These are phyloP conservation scores for Linnaemya vulpina DNA, from an alignment of 2,888 invertebrate genomes.

Conservation along the genomic window DNA sequence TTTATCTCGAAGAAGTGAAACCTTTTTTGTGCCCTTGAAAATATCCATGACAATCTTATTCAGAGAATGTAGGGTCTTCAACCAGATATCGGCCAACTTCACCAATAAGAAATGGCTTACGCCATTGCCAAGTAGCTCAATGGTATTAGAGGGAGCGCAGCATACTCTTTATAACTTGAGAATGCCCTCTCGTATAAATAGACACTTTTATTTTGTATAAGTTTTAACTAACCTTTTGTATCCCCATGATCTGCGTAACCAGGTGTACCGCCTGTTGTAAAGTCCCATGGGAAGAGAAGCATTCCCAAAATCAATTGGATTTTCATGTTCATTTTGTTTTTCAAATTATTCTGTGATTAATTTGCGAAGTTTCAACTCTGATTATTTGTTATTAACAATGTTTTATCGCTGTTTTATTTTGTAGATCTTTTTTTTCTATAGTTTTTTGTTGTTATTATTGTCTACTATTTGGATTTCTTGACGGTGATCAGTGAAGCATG, in stretches of 20 bases:
- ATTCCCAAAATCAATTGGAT: slow-evolving; percentile 74
- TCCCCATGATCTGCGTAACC: slow-evolving; percentile 82
- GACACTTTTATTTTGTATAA: no score
- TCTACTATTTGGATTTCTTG: slow-evolving; percentile 51
- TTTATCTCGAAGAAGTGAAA: no score
- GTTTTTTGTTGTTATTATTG: slow-evolving; percentile 37
- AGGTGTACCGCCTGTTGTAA: slow-evolving; percentile 76
- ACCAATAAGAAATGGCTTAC: no score
- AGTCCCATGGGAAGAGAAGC: slow-evolving; percentile 51
- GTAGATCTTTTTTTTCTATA: not conserved
- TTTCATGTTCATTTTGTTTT: slow-evolving; percentile 69
- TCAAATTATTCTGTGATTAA: slow-evolving; percentile 30
- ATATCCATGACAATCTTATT: no score
- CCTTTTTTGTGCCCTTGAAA: not conserved
- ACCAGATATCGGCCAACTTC: no score
- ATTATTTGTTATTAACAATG: slow-evolving; percentile 13
- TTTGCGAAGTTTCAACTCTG: slow-evolving; percentile 29
- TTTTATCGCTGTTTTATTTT: slow-evolving; percentile 31
- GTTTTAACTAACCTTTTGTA: slow-evolving; percentile 82
- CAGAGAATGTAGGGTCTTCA: no score
- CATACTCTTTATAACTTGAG: no score
- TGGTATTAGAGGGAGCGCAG: no score
- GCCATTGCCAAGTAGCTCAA: no score
- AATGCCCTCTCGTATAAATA: no score
- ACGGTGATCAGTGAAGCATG: slow-evolving; percentile 59